Evolutionary conservation across 35 echinoderm and acorn worm genomes (phyloP).

Genomic region (Ptychodera flava): DNA sequence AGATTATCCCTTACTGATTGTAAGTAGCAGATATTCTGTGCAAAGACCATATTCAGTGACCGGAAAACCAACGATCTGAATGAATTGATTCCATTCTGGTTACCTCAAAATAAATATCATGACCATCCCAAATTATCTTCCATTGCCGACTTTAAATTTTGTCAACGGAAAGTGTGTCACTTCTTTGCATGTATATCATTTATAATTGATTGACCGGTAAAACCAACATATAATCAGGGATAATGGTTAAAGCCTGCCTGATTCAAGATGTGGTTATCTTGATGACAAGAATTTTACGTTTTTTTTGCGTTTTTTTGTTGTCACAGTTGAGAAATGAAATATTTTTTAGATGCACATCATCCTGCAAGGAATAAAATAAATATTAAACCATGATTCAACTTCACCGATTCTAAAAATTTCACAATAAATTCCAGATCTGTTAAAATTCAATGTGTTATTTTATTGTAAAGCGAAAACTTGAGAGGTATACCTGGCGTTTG

Average conservation of each 20-base stretch:
- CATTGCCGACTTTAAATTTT: neutral
- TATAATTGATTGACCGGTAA: no score
- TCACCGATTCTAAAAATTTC: neutral
- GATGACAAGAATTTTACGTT: no score
- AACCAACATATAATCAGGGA: no score
- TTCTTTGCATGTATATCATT: neutral
- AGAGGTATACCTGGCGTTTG: no score
- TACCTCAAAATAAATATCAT: neutral
- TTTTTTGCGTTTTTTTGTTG: no score
- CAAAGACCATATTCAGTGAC: neutral
- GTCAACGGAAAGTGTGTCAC: neutral
- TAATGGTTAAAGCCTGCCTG: no score
- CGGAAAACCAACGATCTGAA: neutral
- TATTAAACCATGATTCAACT: neutral
- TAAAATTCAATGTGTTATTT: no score
- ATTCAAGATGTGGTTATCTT: no score
- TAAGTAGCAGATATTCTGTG: slow-evolving; percentile 17
- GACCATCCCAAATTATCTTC: neutral
- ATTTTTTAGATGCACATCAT: neutral
- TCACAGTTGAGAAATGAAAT: neutral
- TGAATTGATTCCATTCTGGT: neutral
- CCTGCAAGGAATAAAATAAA: neutral
- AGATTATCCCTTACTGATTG: slow-evolving; percentile 55
- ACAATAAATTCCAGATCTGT: no score
- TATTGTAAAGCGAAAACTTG: no score